Conservation (phyloP, 2,113 vertebrate species). For the Pelobates fuscus region DNA sequence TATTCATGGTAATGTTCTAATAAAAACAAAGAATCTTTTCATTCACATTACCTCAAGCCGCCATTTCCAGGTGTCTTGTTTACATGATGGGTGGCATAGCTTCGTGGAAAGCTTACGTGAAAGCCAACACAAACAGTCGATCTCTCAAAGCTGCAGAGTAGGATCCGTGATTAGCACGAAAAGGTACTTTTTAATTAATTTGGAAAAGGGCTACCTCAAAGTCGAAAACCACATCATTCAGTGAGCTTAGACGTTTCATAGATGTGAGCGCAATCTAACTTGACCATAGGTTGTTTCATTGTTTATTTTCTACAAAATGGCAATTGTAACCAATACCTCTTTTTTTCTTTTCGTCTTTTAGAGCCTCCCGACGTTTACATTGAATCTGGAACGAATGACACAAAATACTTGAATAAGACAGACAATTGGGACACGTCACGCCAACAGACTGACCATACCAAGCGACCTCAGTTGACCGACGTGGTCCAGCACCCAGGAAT, state of each 20-base stretch:
- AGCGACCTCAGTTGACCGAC: conserved; percentile 52
- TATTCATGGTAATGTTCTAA: too few relatives aligned
- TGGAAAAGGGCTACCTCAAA: too few relatives aligned
- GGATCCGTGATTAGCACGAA: too few relatives aligned
- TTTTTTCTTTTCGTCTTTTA: conserved; percentile 41
- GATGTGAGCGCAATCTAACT: too few relatives aligned
- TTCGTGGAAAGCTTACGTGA: not conserved
- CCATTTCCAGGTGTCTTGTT: conserved; percentile 11
- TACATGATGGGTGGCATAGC: not conserved
- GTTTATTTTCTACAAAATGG: too few relatives aligned
- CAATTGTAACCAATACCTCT: not conserved
- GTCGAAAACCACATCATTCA: too few relatives aligned
- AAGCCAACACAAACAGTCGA: not conserved
- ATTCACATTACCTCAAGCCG: not conserved
- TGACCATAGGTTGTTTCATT: too few relatives aligned
- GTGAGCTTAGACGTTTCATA: too few relatives aligned
- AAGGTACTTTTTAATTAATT: too few relatives aligned
- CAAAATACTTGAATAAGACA: conserved; percentile 45
- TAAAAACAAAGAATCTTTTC: conserved; percentile 18
- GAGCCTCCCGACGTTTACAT: conserved; percentile 57
- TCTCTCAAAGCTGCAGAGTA: too few relatives aligned
- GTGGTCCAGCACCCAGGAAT: conserved; percentile 65
- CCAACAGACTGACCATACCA: conserved; percentile 64
- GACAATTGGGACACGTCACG: conserved; percentile 53
- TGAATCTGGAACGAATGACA: conserved; percentile 56